A percentile compares a stretch with the other conserved stretches of the same genome.
Evolutionary conservation across 2,113 vertebrate genomes (phyloP).

Genomic region (Asarcornis scutulata): DNA sequence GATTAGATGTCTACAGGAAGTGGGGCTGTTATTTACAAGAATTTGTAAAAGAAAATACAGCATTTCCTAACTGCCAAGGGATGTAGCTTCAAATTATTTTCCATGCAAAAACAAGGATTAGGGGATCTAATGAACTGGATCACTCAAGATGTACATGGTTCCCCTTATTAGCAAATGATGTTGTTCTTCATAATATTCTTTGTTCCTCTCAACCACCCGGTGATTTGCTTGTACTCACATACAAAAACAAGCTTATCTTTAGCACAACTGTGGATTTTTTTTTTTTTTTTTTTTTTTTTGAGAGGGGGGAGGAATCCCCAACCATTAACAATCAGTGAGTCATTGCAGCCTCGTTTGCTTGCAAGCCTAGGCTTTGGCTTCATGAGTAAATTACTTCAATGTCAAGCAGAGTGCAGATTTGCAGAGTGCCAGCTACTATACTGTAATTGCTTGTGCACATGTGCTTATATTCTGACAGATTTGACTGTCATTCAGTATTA

Average conservation of each 20-base stretch:
- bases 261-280: not conserved
- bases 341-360: not conserved
- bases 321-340: not conserved
- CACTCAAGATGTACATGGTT: not conserved
- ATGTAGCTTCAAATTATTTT: slow-evolving; percentile 7
- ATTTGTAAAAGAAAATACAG: not conserved
- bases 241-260: slow-evolving; percentile 20
- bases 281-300: accelerated
- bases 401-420: slow-evolving; percentile 3
- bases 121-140: slow-evolving; percentile 2
- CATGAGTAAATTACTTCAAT: not conserved
- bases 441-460: not conserved
- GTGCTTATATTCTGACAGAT: not conserved
- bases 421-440: not conserved
- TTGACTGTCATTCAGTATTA: not conserved
- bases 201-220: not conserved
- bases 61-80: not conserved
- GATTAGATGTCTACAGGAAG: not conserved
- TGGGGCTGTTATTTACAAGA: not conserved
- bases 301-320: not conserved
- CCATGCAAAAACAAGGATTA: slow-evolving; percentile 4
- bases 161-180: not conserved
- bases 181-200: slow-evolving; percentile 1
- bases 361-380: not conserved
- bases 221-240: not conserved